phyloP scores from a whole-genome alignment of 2,888 invertebrate species.

The Patella ulyssiponensis region DNA sequence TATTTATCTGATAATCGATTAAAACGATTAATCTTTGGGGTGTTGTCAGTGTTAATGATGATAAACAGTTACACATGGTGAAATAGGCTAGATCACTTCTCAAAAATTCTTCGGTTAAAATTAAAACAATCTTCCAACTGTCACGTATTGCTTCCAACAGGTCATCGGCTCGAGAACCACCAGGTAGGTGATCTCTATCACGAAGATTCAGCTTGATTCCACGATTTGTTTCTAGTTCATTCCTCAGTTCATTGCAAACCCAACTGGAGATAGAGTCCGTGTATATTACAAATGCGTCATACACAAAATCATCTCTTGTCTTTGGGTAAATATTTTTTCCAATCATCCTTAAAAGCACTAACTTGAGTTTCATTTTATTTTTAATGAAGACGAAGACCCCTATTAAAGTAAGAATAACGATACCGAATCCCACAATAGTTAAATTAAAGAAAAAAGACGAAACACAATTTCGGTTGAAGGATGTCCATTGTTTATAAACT shows the following conservation, averaged over 20 bases:
- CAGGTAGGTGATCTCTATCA: neutral
- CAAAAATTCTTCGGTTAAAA: neutral
- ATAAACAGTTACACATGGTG: constrained; percentile 1
- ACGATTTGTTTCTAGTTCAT: neutral
- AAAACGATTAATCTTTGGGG: neutral
- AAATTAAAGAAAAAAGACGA: neutral
- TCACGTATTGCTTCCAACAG: neutral
- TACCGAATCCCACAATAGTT: neutral
- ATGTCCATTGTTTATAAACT: neutral
- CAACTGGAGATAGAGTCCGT: neutral
- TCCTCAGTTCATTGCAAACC: neutral
- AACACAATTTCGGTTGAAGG: neutral
- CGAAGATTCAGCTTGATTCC: neutral
- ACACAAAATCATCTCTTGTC: neutral
- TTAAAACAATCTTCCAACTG: constrained; percentile 5
- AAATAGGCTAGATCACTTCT: neutral
- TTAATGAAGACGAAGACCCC: neutral
- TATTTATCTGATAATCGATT: neutral
- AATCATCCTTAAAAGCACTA: neutral
- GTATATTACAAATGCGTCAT: neutral
- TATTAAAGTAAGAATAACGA: neutral
- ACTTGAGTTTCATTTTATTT: neutral
- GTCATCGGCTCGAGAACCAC: neutral
- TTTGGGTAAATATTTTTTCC: constrained; percentile 3
- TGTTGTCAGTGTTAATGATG: neutral